Evolutionary conservation across 2,888 invertebrate species (phyloP), one percentile per base, ranked within the genome.

Genomic region (Diadegma fenestrale): DNA sequence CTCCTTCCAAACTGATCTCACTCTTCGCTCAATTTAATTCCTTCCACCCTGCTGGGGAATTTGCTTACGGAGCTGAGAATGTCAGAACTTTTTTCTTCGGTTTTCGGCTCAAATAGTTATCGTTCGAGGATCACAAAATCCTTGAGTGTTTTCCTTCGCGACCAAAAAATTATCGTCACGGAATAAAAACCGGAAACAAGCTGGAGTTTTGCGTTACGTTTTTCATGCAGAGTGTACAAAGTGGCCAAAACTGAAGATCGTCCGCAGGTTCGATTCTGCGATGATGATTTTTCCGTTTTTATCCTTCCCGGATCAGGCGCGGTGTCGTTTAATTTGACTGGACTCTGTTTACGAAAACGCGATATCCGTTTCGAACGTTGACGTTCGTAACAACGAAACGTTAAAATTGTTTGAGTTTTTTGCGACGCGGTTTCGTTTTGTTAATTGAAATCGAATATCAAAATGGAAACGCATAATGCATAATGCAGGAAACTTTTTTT

Each of bases 21-120:
- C 30, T 75, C 75, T 58, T 82, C 82, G 82, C 85, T 88, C 88
- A 83, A 87, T 87, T 87, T 87, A 66, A 69, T 81, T 69, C 83
- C 63, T 43, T 61, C 84, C 64, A 84, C 66, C 64, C 75, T 80
- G 84, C 86, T 1, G 10, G 10, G 82, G 84, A 84, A 84, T 84
- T 58, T 51, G 17, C 61, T 80, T 7, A n/a, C 37, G 37, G 7
- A 66, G 19, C 54, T 72, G 45, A 26, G 3, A 48, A 69, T 81
- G 5, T 75, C 43, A 58, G 33, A 37, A 54, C 33, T 45, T 30
- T 33, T 71, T 7, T 4, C 10, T 17, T 66, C 22, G 22, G 54
- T 19, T 64, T 43, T 41, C 7, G 2, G 12, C 12, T 12, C 4
- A 12, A 54, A 54, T 26, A 2, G 12, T 54, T 54, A 22, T 10